Evolutionary conservation across 2,113 vertebrate species (phyloP), one percentile per base, ranked within the genome.

Genomic region (Neofelis nebulosa): DNA sequence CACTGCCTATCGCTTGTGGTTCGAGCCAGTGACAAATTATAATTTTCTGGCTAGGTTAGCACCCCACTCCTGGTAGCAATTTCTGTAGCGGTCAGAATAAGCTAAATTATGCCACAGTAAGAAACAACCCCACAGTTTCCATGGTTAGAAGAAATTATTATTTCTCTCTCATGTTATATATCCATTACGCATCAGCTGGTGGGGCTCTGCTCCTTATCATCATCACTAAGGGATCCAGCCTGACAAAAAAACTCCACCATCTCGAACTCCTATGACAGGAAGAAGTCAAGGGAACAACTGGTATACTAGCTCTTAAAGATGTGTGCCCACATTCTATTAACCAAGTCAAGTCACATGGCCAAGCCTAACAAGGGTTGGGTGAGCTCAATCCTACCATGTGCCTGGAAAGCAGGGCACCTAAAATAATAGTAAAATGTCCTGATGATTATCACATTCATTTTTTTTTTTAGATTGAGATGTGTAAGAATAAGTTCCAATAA

Each of bases 41-140:
- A 52, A 68, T 76, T 85, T 91, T 68, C 87, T 89, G 52, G 48
- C n/a, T 86, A 21, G 4, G 7, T 38, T 50, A 36, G 33, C 48
- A n/a, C 12, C 71, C n/a, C 29, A 10, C 23, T 82, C 71, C 83
- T 15, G 8, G 66, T 74, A 85, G 76, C 85, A 96, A 48, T 84
- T 61, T 96, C 38, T 78, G 15, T 73, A 78, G 87, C 68, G 52
- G 85, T 82, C 29, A 79, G 45, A 93, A 91, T 76, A 95, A 91
- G 55, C 36, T 94, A 80, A 93, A 85, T 86, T 90, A 82, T 27
- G 12, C 38, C 36, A 15, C 14, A 10, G 38, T 48, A 27, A 88
- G 61, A 83, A 94, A 83, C 15, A 52, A 36, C 4, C 13, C 41
- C 69, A 90, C 69, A 41, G 74, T 38, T 33, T 76, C 63, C n/a